Evolutionary conservation across 2,113 vertebrate species (phyloP), one percentile per base, ranked within the genome.

Genomic region (Pluvialis apricaria): DNA sequence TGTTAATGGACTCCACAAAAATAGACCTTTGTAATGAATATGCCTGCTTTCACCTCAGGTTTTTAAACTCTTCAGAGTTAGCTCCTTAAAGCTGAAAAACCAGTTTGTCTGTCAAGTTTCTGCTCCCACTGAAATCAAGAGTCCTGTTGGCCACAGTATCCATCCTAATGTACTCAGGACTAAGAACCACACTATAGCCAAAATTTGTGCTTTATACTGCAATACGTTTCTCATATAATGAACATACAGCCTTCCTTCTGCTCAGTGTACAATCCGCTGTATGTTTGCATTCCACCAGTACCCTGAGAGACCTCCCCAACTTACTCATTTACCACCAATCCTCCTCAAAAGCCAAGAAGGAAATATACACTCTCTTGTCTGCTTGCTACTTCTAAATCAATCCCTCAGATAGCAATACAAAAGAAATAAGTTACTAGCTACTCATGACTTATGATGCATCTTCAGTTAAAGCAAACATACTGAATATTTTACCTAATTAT

Each of bases 1-100:
- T 8, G 73, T 36, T 92, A 95, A 97, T 84, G 38, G 61, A 71
- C 86, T 95, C 65, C 81, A 68, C 44, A 89, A 38, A 90, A 92
- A 91, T 5, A 91, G 82, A 64, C 76, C n/a, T 81, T n/a, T 45
- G n/a, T 42, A 49, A 95, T 42, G 64, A 94, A 77, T 22, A 34
- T 36, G 14, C 64, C 88, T 86, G n/a, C 60, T 86, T 69, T 81
- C 91, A 64, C 42, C 69, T 86, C 69, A 62, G 5, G 5, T 60
- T 80, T 51, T 78, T 85, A 31, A 83, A 70, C 42, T 86, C 64
- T 45, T 64, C 32, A 25, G 38, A 88, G 86, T 66, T 40, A 52
- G 15, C 40, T 81, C 17, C 71, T 94, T 58, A 58, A 36, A 86
- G 42, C 45, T 91, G 73, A 60, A 93, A 72, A 66, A 61, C 11